These are phyloP conservation scores for Antechinus flavipes DNA, from an alignment of 2,113 vertebrate species.

Conservation along the genomic window DNA sequence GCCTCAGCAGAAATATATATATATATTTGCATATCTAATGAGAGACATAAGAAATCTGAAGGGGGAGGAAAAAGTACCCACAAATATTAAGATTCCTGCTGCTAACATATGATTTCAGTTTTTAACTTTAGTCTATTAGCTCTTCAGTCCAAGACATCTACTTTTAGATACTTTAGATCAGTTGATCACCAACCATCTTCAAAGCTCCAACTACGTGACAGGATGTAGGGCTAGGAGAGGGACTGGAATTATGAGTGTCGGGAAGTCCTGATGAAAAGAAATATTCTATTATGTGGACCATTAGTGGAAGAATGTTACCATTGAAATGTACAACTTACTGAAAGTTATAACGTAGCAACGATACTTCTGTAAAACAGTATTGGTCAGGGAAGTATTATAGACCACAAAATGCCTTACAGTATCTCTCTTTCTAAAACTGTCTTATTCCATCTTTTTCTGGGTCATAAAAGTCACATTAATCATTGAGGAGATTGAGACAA, in stretches of 20 bases:
- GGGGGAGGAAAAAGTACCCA: background rate
- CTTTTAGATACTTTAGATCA: background rate
- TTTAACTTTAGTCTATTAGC: background rate
- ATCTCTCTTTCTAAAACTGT: background rate
- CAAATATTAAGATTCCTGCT: background rate
- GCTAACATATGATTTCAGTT: background rate
- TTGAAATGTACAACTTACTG: background rate
- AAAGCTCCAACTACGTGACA: background rate
- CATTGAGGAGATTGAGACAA: background rate
- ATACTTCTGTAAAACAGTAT: background rate
- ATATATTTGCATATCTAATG: background rate
- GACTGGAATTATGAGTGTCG: background rate
- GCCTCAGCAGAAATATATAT: too few relatives aligned
- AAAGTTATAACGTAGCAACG: background rate
- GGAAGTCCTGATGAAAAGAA: background rate
- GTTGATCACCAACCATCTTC: background rate
- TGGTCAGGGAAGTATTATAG: background rate
- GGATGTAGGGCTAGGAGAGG: background rate
- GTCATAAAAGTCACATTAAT: conserved; percentile 6
- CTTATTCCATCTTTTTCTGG: background rate
- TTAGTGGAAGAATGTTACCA: background rate
- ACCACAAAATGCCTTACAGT: background rate
- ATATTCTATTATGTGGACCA: background rate
- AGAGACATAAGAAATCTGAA: background rate
- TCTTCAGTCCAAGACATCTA: background rate